Conservation (phyloP, 1,140 invertebrate genomes). For the Amphibalanus amphitrite region DNA sequence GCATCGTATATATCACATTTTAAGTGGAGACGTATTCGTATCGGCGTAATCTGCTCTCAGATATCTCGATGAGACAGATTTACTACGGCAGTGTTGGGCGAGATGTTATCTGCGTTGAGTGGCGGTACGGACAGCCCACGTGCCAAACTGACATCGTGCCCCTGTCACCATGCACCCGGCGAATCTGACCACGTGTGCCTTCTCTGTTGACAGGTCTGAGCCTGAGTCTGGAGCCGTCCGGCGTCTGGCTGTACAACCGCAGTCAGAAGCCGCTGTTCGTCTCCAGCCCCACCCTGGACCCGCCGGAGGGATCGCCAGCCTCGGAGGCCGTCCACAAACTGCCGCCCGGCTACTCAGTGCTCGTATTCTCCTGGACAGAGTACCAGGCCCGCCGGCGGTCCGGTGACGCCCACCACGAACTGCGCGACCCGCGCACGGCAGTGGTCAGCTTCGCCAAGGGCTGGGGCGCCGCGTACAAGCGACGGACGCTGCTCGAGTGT, state of each 20-base stretch:
- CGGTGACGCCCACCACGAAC: not conserved
- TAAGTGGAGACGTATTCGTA: too few relatives aligned
- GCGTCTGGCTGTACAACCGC: conserved; percentile 74
- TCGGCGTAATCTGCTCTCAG: too few relatives aligned
- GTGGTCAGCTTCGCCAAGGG: not conserved
- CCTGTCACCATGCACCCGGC: too few relatives aligned
- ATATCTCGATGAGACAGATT: too few relatives aligned
- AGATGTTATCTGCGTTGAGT: too few relatives aligned
- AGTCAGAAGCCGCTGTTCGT: conserved; percentile 67
- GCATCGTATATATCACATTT: too few relatives aligned
- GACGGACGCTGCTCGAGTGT: not conserved
- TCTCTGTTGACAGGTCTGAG: conserved; percentile 45
- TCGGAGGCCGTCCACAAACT: conserved; percentile 44
- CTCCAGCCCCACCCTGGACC: conserved; percentile 61
- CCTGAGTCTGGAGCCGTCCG: conserved; percentile 53
- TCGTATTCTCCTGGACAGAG: not conserved
- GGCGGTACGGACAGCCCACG: too few relatives aligned
- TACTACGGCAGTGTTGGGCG: too few relatives aligned
- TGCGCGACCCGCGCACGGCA: not conserved
- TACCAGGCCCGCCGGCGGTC: not conserved
- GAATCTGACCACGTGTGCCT: not conserved
- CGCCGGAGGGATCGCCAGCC: conserved; percentile 33
- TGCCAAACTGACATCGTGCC: too few relatives aligned
- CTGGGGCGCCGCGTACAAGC: not conserved
- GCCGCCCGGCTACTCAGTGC: conserved; percentile 49